Base-by-base conservation (phyloP, 2,888 invertebrate species). In the Sipha maydis region DNA sequence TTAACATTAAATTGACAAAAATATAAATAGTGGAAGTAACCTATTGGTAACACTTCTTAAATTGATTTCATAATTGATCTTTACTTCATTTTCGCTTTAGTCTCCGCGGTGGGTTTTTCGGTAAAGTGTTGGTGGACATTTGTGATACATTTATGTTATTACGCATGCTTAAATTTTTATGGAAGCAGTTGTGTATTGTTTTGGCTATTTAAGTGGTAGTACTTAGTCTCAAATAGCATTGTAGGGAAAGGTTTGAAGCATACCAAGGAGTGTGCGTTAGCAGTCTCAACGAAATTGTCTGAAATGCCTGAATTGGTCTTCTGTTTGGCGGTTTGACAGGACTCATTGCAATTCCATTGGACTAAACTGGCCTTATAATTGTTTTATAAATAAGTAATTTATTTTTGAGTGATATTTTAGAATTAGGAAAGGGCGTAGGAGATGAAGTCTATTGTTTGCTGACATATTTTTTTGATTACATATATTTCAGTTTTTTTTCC, bases 251-350 rank as follows among this genome's bases (percentile, higher is more conserved):
- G 1, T 48, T 11, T 48, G 3, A 48, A 48, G 14, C 48, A 11
- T 76, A 76, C 25, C 41, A 41, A 76, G 76, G n/a, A 76, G n/a
- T n/a, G 14, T 25, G 76, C n/a, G 76, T 76, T 41, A 76, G 41
- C n/a, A 76, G 17, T 11, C 48, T 76, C 11, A n/a, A 34, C 5
- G 9, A 5, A 41, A 11, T 76, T n/a, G 14, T 41, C 25, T 76
- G 41, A 48, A 41, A 76, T 76, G 0, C 21, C 14, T 76, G 76
- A 76, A 76, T 76, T 41, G 25, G 14, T n/a, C 48, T 25, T 48
- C 31, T 71, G n/a, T 73, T 73, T 31, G 73, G 31, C 14, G 73
- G 31, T 34, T 73, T 73, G n/a, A 31, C 31, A 31, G 73, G 73
- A 31, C 28, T 1, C 41, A 41, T 34, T 41, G 5, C 76, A 2